Evolutionary conservation across 2,797 vertebrate species (phyloP), one percentile per base, ranked within the genome.

Genomic region (Odontamblyopus lacepedii): DNA sequence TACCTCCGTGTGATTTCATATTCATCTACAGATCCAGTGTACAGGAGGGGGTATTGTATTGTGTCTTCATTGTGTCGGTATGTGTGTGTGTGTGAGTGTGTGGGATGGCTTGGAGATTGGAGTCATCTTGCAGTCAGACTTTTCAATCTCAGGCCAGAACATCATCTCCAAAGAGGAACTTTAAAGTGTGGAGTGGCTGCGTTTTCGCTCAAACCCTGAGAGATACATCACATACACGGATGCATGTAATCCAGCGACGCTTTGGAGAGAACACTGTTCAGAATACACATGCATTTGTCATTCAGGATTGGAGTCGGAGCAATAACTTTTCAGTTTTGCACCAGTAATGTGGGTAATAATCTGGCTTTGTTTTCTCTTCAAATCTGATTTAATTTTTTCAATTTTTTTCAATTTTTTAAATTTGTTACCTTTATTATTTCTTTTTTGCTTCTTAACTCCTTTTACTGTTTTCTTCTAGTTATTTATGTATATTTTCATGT

Each of bases 1-100:
- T 92, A 83, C 70, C 76, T 68, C 51, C 83, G 83, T 86, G 71
- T 83, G 78, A 91, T 91, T 90, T 87, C 71, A 87, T 84, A 89
- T 90, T 90, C 87, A 88, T 87, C 82, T 71, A 61, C 69, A 72
- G 68, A 88, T 87, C 82, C 71, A 66, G 68, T 70, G 67, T 69
- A 72, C 62, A 67, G 69, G 72, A 72, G 48, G 63, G 70, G 48
- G 68, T 71, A 62, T 12, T 61, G 67, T 41, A 6, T 67, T 57
- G 68, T 60, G 55, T 77, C 64, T 66, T 66, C 64, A 50, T 67
- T 72, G 59, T 79, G 62, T 73, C 59, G 60, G 57, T 23, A 29
- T 57, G 79, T 62, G 60, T 29, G 59, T 73, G 64, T 30, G 56
- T n/a, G 56, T 15, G 67, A 32, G 26, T 35, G 30, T 57, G 53